Percentiles rank a stretch among this genome's conserved stretches.
Evolutionary conservation across 1,140 invertebrate genomes (phyloP).

Genomic region (Drosophila sp.): DNA sequence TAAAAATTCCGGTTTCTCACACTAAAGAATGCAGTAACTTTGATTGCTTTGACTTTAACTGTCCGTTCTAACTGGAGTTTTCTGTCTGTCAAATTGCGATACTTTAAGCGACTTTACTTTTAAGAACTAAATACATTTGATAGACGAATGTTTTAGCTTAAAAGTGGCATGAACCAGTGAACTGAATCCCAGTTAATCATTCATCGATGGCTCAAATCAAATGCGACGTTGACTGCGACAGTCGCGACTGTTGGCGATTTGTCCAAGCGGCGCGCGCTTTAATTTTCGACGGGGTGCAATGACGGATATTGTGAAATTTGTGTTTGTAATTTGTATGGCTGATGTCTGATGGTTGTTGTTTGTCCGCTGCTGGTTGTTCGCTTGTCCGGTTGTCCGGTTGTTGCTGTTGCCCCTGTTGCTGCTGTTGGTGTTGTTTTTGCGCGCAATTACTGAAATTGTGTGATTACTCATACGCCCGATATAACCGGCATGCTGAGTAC

Average conservation of each 20-base stretch:
- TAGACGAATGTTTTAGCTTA: not conserved
- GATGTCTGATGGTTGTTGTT: conserved; percentile 34
- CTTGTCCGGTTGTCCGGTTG: conserved; percentile 44
- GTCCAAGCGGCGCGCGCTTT: conserved; percentile 67
- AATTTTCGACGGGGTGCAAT: conserved; percentile 78
- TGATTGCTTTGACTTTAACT: too few relatives aligned
- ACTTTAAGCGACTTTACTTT: not conserved
- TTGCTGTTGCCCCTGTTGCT: conserved; percentile 47
- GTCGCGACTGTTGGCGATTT: conserved; percentile 62
- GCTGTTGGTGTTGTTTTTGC: conserved; percentile 55
- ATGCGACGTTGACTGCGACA: conserved; percentile 7
- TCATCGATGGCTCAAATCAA: conserved; percentile 38
- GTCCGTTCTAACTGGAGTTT: too few relatives aligned
- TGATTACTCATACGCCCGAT: conserved; percentile 80
- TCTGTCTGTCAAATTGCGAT: too few relatives aligned
- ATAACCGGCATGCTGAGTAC: conserved; percentile 72
- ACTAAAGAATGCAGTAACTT: too few relatives aligned
- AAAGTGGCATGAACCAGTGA: conserved; percentile 37
- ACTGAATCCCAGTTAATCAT: conserved; percentile 46
- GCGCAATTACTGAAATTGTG: conserved; percentile 80
- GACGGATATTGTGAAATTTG: conserved; percentile 80
- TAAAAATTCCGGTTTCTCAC: too few relatives aligned
- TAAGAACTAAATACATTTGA: conserved; percentile 1
- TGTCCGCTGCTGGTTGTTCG: conserved; percentile 36
- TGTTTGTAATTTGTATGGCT: conserved; percentile 75